Percentiles rank a stretch among this genome's conserved stretches.
Evolutionary conservation across 2,113 vertebrate species (phyloP).

Genomic region (Paralichthys olivaceus): DNA sequence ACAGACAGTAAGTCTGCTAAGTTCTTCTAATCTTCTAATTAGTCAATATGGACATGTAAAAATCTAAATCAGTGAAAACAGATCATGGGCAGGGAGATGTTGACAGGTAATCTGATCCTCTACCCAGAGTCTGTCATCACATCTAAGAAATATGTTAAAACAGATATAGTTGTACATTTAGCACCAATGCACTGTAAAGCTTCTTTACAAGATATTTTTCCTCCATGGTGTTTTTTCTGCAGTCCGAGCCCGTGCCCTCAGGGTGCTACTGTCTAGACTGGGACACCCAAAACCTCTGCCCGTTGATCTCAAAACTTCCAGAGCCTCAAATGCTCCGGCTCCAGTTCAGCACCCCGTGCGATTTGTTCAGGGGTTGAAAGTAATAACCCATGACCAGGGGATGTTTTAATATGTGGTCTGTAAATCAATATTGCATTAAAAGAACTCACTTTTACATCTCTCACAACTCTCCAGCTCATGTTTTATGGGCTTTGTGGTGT

Average conservation of each 20-base stretch:
- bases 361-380: conserved; percentile 50
- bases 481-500: conserved; percentile 72
- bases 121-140: not conserved
- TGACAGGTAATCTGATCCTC: conserved; percentile 4
- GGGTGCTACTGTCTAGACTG: conserved; percentile 71
- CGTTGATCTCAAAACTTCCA: conserved; percentile 37
- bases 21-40: conserved; percentile 46
- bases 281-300: conserved; percentile 68
- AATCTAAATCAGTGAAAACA: conserved; percentile 31
- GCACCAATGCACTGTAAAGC: not conserved
- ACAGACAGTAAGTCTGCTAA: conserved; percentile 39
- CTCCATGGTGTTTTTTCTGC: conserved; percentile 3
- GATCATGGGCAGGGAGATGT: conserved; percentile 5
- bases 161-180: not conserved
- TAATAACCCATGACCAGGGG: conserved; percentile 68
- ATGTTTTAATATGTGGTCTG: conserved; percentile 72
- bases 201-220: not conserved
- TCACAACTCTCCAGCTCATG: conserved; percentile 77
- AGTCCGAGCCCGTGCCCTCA: conserved; percentile 14
- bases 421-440: conserved; percentile 82
- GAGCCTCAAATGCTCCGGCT: conserved; percentile 49
- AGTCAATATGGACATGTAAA: conserved; percentile 47
- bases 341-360: conserved; percentile 45
- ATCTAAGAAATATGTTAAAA: not conserved
- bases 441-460: conserved; percentile 67